Percentiles rank a stretch among this genome's conserved stretches.
Evolutionary conservation across 2,888 invertebrate species (phyloP).

Genomic region (Eupithecia centaureata): DNA sequence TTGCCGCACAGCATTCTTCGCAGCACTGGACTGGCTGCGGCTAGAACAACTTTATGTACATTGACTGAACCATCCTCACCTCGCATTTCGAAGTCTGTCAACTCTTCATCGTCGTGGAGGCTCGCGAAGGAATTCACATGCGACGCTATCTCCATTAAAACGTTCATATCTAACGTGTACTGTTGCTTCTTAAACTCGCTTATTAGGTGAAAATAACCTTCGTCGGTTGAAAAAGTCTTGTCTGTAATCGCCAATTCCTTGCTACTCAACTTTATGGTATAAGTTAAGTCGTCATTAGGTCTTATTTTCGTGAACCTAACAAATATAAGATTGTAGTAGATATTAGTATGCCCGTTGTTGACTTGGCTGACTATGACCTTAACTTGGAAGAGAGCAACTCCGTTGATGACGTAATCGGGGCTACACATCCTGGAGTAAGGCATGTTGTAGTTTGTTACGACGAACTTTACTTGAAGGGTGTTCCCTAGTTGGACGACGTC

Average conservation of each 20-base stretch:
- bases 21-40: slow-evolving; percentile 60
- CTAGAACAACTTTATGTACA: slow-evolving; percentile 58
- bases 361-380: slow-evolving; percentile 51
- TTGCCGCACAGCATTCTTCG: slow-evolving; percentile 56
- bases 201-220: slow-evolving; percentile 59
- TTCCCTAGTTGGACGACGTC: slow-evolving; percentile 52
- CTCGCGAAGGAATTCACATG: slow-evolving; percentile 50
- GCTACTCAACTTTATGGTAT: slow-evolving; percentile 52
- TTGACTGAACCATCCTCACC: slow-evolving; percentile 60
- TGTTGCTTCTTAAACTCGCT: slow-evolving; percentile 53
- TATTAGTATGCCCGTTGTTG: slow-evolving; percentile 50
- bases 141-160: slow-evolving; percentile 51
- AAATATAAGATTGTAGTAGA: slow-evolving; percentile 55
- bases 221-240: slow-evolving; percentile 54
- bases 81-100: slow-evolving; percentile 62
- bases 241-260: slow-evolving; percentile 46
- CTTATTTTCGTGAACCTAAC: slow-evolving; percentile 51
- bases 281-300: slow-evolving; percentile 49
- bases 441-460: slow-evolving; percentile 52
- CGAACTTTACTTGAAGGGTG: slow-evolving; percentile 47
- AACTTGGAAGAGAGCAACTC: slow-evolving; percentile 51
- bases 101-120: slow-evolving; percentile 56
- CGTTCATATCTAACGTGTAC: slow-evolving; percentile 50
- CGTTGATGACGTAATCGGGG: slow-evolving; percentile 51
- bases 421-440: slow-evolving; percentile 50